Base-by-base conservation (phyloP, 2,797 vertebrate species). In the Ptychobarbus kaznakovi region DNA sequence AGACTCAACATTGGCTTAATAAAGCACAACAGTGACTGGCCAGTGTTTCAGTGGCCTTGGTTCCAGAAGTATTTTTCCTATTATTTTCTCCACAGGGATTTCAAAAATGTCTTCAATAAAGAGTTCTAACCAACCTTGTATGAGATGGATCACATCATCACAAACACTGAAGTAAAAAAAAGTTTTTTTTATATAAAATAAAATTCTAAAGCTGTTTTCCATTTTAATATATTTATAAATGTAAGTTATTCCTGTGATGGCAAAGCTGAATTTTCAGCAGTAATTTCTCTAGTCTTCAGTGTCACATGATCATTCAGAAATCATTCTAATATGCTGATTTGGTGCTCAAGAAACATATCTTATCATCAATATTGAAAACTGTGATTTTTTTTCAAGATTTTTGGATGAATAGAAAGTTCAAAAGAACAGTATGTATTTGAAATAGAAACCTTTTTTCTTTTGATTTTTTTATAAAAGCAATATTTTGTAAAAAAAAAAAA, bases 41-140 rank as follows among this genome's bases (percentile, higher is more conserved):
- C 61, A 22, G 56, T 78, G 44, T 61, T 42, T 18, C n/a, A 78
- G 76, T 63, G 53, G 56, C 76, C 35, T 5, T 40, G 74, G 32
- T 16, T 76, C 6, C 20, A 40, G 25, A 35, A 12, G 38, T 18
- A 61, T 42, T 78, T 61, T 38, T 78, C 75, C 75, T 3, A 78
- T 44, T 28, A 61, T 42, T 78, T 16, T 78, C 7, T 78, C 53
- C 38, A 63, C 56, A 76, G 51, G 32, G 74, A 76, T 76, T 56
- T 76, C 0, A 76, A 38, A 76, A 76, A 56, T 38, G 32, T 38
- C 49, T 63, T 61, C 2, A 63, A 78, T 63, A 63, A 78, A 63
- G 76, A 28, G 22, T n/a, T 78, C 15, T 44, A 63, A 63, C 76
- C 56, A 63, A 18, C 15, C 22, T 40, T 22, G 51, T 77, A 6